Evolutionary conservation across 2,888 invertebrate species (phyloP).

Genomic region (Drosophila borealis): DNA sequence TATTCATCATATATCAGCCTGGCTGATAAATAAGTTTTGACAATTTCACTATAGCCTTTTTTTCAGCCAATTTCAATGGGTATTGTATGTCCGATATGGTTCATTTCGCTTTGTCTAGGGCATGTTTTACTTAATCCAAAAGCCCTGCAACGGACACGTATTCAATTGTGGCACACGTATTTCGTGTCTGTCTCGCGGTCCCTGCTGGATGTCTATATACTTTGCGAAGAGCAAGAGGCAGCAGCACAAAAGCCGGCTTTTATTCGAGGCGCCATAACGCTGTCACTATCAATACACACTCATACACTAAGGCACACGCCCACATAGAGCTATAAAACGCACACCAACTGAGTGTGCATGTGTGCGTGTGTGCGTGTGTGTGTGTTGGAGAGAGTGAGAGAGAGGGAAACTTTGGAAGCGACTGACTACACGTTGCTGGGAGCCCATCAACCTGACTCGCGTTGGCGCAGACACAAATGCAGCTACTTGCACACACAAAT

Average conservation of each 20-base stretch:
- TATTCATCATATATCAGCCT: too few species aligned
- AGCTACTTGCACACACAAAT: constrained; percentile 18
- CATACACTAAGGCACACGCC: constrained; percentile 35
- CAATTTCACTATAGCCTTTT: constrained; percentile 3
- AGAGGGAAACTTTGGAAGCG: constrained; percentile 6
- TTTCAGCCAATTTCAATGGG: constrained; percentile 3
- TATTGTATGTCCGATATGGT: not conserved
- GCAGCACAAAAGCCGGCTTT: constrained; percentile 69
- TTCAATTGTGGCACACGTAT: constrained; percentile 55
- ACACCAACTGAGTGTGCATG: constrained; percentile 53
- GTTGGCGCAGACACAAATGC: constrained; percentile 68
- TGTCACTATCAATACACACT: constrained; percentile 67
- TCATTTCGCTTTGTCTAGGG: constrained; percentile 12
- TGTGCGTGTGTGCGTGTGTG: constrained; percentile 11
- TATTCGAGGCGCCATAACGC: constrained; percentile 76
- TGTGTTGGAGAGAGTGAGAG: constrained; percentile 35
- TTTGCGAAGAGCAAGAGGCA: constrained; percentile 30
- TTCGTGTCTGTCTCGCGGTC: constrained; percentile 9
- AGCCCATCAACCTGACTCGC: constrained; percentile 61
- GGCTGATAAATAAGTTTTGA: not conserved
- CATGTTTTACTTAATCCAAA: constrained; percentile 40
- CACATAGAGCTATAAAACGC: constrained; percentile 48
- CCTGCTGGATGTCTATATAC: constrained; percentile 65
- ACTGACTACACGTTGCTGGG: constrained; percentile 57
- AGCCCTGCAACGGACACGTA: constrained; percentile 48